Base-by-base conservation (phyloP, 2,797 vertebrate species). In the Scolopax bukidnonensis region DNA sequence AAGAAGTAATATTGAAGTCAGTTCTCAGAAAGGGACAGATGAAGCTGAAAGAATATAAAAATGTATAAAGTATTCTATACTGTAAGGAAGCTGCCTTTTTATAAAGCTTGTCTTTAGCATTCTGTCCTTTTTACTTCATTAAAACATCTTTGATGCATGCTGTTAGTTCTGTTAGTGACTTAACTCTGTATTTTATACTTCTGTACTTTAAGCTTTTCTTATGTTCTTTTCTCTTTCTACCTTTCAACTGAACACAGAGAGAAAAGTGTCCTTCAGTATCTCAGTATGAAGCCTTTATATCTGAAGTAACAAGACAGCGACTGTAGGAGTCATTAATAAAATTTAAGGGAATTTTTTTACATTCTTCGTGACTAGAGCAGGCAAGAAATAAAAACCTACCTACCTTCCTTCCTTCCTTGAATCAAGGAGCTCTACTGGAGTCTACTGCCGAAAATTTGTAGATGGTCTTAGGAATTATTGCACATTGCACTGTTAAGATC, bases 341-440 rank as follows among this genome's bases (percentile, higher is more conserved):
- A 95, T 96, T 95, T 97, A 96, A 98, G 96, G 95, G 97, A 97
- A 96, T 96, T 87, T 97, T 97, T 97, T 97, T 97, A 97, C 98
- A 97, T 97, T 96, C 98, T 98, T 98, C 97, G 95, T 98, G 98
- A 97, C 95, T 98, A 98, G 98, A 98, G 97, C 98, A 98, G 98
- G 98, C 96, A 97, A 98, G 98, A 98, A 96, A 98, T 97, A 97
- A 98, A 98, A 97, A 98, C 96, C 97, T 98, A 97, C 97, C 98
- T 98, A 81, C 95, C 97, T 99, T 98, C 99, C 98, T 97, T 97
- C 95, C 97, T 99, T 99, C 99, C 99, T 99, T 99, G 99, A 99
- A 99, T 99, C 99, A 99, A 99, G 99, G 99, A 99, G 97, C 98
- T 98, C 97, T 96, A 96, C 98, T 96, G 98, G 98, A 98, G 97